Base-by-base conservation (phyloP, 2,888 invertebrate genomes). In the Heteromurus nitidus region DNA sequence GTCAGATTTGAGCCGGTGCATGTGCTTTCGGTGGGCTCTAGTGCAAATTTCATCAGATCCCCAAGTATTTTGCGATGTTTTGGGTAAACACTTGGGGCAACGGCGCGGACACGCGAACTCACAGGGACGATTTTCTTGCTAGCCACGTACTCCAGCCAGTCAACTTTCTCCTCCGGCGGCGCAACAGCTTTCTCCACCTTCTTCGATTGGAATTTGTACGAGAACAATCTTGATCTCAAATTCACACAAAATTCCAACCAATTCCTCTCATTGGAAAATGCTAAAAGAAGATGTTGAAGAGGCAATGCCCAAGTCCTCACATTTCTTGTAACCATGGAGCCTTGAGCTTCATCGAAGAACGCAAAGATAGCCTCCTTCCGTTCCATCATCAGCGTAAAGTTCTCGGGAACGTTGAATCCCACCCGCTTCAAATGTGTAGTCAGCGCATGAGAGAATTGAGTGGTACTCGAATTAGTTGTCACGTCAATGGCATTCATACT, bases 201-300 rank as follows among this genome's bases (percentile, higher is more conserved):
- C 30, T 5, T n/a, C n/a, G n/a, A n/a, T n/a, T n/a, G n/a, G n/a
- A n/a, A n/a, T n/a, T n/a, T n/a, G n/a, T n/a, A n/a, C n/a, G n/a
- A n/a, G n/a, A n/a, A n/a, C n/a, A n/a, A n/a, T n/a, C n/a, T n/a
- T n/a, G n/a, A n/a, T n/a, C n/a, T n/a, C n/a, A n/a, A n/a, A n/a
- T n/a, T n/a, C n/a, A n/a, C n/a, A n/a, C n/a, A 65, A 42, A 65
- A 31, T 2, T 22, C 44, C 5, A 20, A 44, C 65, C 36, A 65
- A 22, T 36, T 22, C n/a, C 24, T 20, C 22, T 22, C 5, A 3
- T 42, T 31, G 3, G n/a, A 30, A 3, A 30, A 28, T 5, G 2
- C 62, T 9, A 16, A 7, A 11, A 7, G 3, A 2, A 62, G 11
- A 3, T 9, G 2, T 11, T 30, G 9, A 11, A 62, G n/a, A 11